These are phyloP conservation scores for Eumacrocentrus americanus DNA, from an alignment of 2,888 invertebrate species.

Conservation along the genomic window DNA sequence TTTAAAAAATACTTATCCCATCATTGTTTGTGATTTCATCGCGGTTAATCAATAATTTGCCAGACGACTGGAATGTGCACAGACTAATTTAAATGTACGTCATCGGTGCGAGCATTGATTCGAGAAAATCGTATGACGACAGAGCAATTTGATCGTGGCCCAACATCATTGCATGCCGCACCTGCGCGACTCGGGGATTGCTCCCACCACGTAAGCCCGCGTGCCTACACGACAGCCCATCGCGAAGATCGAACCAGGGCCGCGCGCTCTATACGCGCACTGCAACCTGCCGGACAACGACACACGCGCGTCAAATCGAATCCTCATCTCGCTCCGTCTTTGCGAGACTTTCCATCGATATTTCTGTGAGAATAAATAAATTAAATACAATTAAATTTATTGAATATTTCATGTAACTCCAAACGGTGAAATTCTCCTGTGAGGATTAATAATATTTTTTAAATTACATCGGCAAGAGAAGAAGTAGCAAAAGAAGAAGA, in stretches of 20 bases:
- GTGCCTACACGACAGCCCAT: constrained; percentile 41
- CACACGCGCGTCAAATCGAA: constrained; percentile 34
- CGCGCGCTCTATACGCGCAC: constrained; percentile 48
- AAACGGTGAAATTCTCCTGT: background rate
- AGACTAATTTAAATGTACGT: background rate
- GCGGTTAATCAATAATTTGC: too few species aligned
- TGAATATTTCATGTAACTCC: background rate
- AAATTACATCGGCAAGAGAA: too few species aligned
- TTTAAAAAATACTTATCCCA: background rate
- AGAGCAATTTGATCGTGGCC: constrained; percentile 24
- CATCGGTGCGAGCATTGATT: background rate
- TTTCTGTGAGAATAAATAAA: too few species aligned
- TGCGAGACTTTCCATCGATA: background rate
- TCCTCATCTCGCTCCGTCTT: background rate
- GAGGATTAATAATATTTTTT: too few species aligned
- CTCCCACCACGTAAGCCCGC: constrained; percentile 44
- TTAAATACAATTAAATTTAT: too few species aligned
- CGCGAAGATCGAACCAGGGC: constrained; percentile 51
- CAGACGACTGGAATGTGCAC: too few species aligned
- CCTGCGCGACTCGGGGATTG: constrained; percentile 46
- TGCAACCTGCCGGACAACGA: constrained; percentile 48
- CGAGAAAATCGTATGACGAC: background rate
- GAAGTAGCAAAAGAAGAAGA: background rate
- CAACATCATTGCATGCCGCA: constrained; percentile 35
- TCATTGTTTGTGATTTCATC: too few species aligned